Conservation (phyloP, 2,888 invertebrate genomes). For the Tortricodes alternella region DNA sequence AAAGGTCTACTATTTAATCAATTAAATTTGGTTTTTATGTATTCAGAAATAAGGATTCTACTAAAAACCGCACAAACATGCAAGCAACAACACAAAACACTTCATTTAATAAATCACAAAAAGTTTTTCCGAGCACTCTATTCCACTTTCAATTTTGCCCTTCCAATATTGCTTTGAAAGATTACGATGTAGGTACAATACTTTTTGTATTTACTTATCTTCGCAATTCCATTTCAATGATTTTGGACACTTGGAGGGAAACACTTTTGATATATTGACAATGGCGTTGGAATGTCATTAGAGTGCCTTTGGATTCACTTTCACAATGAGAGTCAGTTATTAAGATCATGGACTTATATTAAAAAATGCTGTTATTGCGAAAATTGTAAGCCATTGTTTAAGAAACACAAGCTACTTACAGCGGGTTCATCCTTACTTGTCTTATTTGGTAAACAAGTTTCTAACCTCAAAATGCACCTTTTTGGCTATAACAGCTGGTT, state of each 20-base stretch:
- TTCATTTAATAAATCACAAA: background rate
- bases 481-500: too few relatives aligned
- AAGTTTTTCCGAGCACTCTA: background rate
- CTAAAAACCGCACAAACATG: background rate
- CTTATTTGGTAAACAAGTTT: too few relatives aligned
- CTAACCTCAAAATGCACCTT: too few relatives aligned
- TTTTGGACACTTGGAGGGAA: constrained; percentile 7
- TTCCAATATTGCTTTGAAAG: background rate
- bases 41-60: too few relatives aligned
- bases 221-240: constrained; percentile 10
- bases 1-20: too few relatives aligned
- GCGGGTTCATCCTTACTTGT: too few relatives aligned
- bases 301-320: background rate
- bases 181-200: background rate
- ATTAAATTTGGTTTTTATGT: too few relatives aligned
- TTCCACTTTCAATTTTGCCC: background rate
- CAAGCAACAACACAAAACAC: background rate
- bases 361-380: too few relatives aligned
- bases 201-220: constrained; percentile 4
- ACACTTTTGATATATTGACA: background rate
- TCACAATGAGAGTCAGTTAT: too few relatives aligned
- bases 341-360: too few relatives aligned
- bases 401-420: too few relatives aligned
- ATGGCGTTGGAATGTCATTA: background rate
- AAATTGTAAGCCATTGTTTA: too few relatives aligned